A percentile compares a stretch with the other conserved stretches of the same genome.
These are phyloP conservation scores for Pyrochroa serraticornis DNA, from an alignment of 2,888 invertebrate species.

Conservation along the genomic window DNA sequence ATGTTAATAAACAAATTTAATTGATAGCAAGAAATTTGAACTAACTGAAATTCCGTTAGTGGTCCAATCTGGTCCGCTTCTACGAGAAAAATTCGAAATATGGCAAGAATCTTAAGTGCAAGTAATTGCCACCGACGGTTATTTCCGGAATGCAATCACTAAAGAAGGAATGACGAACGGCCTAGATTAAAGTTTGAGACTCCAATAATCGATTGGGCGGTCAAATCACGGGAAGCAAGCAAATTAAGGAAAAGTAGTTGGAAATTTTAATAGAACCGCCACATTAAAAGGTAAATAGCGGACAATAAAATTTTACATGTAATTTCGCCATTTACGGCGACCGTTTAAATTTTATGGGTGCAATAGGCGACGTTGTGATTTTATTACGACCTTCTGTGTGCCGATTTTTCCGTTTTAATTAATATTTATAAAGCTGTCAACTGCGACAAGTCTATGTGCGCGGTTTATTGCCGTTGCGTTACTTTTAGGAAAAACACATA, in stretches of 20 bases:
- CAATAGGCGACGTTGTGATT: background rate
- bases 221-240: conserved; percentile 1
- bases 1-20: conserved; percentile 1
- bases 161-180: no score
- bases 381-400: background rate
- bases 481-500: conserved; percentile 2
- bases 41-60: background rate
- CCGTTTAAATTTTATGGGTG: background rate
- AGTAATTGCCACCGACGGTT: conserved; percentile 1
- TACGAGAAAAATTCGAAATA: conserved; percentile 10
- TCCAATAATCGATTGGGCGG: background rate
- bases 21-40: conserved; percentile 4
- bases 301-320: background rate
- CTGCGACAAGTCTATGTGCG: conserved; percentile 9
- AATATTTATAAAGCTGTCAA: conserved; percentile 21
- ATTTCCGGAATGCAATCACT: no score
- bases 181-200: background rate
- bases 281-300: background rate
- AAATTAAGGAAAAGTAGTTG: background rate
- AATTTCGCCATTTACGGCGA: background rate
- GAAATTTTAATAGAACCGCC: background rate
- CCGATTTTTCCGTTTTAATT: conserved; percentile 13
- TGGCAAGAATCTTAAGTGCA: conserved; percentile 14
- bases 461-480: background rate
- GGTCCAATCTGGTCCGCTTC: background rate